Percentiles rank a stretch among this genome's conserved stretches.
These are phyloP conservation scores for Nylanderia fulva DNA, from an alignment of 1,140 invertebrate species.

Conservation along the genomic window DNA sequence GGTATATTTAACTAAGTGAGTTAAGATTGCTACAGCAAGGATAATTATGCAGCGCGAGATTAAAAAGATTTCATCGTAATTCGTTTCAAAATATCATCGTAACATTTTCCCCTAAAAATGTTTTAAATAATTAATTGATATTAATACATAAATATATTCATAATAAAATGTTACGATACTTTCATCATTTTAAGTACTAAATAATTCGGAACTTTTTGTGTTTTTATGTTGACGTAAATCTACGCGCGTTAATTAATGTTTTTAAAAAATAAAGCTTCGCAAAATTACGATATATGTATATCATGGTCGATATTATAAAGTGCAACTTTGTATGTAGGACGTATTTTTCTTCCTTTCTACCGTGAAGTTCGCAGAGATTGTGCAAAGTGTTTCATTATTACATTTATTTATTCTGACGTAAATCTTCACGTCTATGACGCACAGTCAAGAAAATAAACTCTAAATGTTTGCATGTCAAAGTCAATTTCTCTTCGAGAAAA, in stretches of 20 bases:
- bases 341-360: neutral
- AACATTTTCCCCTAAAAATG: neutral
- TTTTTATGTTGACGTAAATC: neutral
- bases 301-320: neutral
- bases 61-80: no score
- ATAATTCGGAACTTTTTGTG: neutral
- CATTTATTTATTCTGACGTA: neutral
- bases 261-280: conserved; percentile 12
- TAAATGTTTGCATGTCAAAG: neutral
- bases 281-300: neutral
- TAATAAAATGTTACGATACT: neutral
- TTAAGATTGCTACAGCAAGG: conserved; percentile 3
- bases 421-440: neutral
- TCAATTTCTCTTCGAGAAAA: neutral
- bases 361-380: neutral
- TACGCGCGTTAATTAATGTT: neutral
- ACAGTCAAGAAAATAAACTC: neutral
- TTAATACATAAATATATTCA: neutral
- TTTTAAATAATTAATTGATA: conserved; percentile 34
- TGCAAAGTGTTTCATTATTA: neutral
- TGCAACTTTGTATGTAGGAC: neutral
- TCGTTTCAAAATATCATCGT: neutral
- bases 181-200: neutral
- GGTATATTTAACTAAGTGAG: conserved; percentile 12
- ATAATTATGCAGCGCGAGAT: conserved; percentile 6